Conservation (phyloP, 92 coral and sea anemone species). For the Metridium senile region DNA sequence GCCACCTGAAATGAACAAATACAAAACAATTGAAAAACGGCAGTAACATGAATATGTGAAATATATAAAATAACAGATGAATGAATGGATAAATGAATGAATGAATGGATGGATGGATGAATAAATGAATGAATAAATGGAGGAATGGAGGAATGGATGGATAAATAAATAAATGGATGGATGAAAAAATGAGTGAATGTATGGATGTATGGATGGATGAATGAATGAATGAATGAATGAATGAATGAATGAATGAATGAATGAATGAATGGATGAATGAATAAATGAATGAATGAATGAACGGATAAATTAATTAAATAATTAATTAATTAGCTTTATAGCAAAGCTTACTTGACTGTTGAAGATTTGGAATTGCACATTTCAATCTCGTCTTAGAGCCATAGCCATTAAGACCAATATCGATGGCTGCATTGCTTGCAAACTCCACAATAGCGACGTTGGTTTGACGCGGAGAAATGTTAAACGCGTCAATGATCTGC, state of each 20-base stretch:
- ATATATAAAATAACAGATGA: too few species aligned
- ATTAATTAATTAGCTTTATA: too few species aligned
- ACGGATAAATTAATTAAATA: too few species aligned
- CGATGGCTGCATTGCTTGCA: constrained; percentile 26
- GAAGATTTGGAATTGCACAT: constrained; percentile 55
- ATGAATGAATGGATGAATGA: background rate
- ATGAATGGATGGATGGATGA: too few species aligned
- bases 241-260: background rate
- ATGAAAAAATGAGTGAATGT: background rate
- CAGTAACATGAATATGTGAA: too few species aligned
- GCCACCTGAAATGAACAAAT: too few species aligned
- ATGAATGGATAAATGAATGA: too few species aligned
- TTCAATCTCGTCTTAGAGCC: constrained; percentile 67
- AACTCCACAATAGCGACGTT: constrained; percentile 72
- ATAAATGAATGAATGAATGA: too few species aligned
- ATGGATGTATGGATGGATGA: background rate
- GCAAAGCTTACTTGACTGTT: constrained; percentile 45
- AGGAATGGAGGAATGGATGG: too few species aligned
- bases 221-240: background rate
- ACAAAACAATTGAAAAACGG: too few species aligned
- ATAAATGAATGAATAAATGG: too few species aligned
- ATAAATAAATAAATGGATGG: too few species aligned
- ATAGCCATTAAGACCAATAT: constrained; percentile 56
- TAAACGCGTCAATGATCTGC: constrained; percentile 61
- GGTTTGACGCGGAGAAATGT: constrained; percentile 67